Evolutionary conservation across 2,113 vertebrate species (phyloP).

Genomic region (Dicerorhinus sumatrensis): DNA sequence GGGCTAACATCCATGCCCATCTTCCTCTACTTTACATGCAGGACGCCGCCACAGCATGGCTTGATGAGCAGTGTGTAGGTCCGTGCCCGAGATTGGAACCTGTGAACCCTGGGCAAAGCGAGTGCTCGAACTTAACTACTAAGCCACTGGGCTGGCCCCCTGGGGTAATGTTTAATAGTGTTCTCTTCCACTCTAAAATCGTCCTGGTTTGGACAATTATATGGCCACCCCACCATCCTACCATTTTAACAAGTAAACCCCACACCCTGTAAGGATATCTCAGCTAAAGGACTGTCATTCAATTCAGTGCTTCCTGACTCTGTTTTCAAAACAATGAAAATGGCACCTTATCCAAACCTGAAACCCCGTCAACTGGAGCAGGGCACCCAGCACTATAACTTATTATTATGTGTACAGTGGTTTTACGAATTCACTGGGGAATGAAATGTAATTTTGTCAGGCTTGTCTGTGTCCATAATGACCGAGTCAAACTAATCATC

Average conservation of each 20-base stretch:
- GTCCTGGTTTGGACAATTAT: not conserved
- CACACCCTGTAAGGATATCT: not conserved
- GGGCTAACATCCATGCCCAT: too few species aligned
- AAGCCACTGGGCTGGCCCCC: too few species aligned
- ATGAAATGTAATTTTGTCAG: constrained; percentile 96
- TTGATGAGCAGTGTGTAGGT: too few species aligned
- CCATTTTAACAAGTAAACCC: not conserved
- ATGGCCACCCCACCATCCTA: not conserved
- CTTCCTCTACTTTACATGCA: too few species aligned
- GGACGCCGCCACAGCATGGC: too few species aligned
- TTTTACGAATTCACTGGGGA: constrained; percentile 93
- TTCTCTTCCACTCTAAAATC: not conserved
- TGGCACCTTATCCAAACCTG: constrained; percentile 78
- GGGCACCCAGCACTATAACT: constrained; percentile 81
- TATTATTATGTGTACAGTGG: constrained; percentile 82
- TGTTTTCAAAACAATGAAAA: constrained; percentile 67
- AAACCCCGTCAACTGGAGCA: constrained; percentile 80
- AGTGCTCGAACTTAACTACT: too few species aligned
- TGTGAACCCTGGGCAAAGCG: too few species aligned
- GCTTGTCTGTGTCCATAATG: constrained; percentile 97
- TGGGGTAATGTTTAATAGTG: not conserved
- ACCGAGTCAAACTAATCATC: constrained; percentile 98
- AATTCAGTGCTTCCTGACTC: not conserved
- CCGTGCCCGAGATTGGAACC: too few species aligned
- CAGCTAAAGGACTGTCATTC: not conserved